Base-by-base conservation (phyloP, 1,140 invertebrate species). In the Drosophila watanabei region DNA sequence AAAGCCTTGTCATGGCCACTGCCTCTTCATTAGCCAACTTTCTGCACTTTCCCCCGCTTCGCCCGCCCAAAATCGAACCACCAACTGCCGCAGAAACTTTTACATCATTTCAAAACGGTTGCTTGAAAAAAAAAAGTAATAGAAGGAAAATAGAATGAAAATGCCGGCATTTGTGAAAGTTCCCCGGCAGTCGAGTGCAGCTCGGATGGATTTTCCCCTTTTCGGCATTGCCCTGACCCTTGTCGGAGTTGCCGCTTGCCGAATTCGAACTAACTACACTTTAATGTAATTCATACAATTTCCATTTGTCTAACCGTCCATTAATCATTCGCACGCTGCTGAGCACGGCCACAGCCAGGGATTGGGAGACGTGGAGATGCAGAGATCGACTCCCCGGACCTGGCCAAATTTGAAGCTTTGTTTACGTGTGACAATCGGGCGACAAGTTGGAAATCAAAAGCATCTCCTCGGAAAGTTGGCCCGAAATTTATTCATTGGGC, bases 201-300 rank as follows among this genome's bases (percentile, higher is more conserved):
- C 39, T 49, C 30, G 49, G 51, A 39, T 76, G 24, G 24, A 24
- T 43, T 30, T 54, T 39, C 48, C 43, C 56, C 16, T 61, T 63
- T 64, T 24, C 56, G 11, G 32, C 32, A 20, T 63, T 51, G 32
- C 41, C 57, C 39, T 18, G 57, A 45, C 33, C 43, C 37, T 35
- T 59, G 35, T 39, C 60, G 11, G 54, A 51, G 57, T 63, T 79
- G 58, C 52, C 64, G 79, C 51, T 63, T 79, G 59, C 57, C 61
- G 80, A 79, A 71, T 79, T 63, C 75, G 63, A 85, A 90, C 86
- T 85, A 89, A 90, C 85, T 89, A 90, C 86, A 85, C 82, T 89
- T 90, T 90, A 90, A 89, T 89, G 85, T 85, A 90, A 89, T 89
- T 90, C 85, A 90, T 86, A 85, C 81, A 85, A 89, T 89, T 89